Conservation (phyloP, 2,797 vertebrate genomes). For the Argya squamiceps region DNA sequence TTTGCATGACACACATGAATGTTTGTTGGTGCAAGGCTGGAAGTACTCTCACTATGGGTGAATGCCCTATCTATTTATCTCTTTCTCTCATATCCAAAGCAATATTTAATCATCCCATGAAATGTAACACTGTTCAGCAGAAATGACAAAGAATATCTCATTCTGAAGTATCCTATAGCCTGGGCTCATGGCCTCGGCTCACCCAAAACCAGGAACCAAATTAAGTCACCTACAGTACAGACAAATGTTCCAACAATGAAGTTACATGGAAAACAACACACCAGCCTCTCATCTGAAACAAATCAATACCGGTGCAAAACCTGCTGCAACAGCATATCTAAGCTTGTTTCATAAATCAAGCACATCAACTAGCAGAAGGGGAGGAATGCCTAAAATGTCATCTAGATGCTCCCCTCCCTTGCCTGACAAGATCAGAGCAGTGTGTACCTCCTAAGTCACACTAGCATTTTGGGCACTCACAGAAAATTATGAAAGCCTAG, state of each 20-base stretch:
- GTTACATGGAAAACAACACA: neutral
- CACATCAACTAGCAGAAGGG: neutral
- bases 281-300: neutral
- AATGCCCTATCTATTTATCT: neutral
- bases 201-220: neutral
- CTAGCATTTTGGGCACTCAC: neutral
- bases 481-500: neutral
- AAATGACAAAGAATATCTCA: neutral
- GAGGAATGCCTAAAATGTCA: neutral
- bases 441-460: neutral
- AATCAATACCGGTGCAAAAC: neutral
- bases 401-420: neutral
- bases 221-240: neutral
- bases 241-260: neutral
- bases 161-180: neutral
- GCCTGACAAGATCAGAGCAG: neutral
- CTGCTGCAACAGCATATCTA: neutral
- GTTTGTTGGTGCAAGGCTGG: neutral
- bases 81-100: neutral
- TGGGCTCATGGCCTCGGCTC: neutral
- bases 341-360: neutral
- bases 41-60: neutral
- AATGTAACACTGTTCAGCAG: neutral
- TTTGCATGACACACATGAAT: neutral
- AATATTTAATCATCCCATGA: neutral